phyloP scores from a whole-genome alignment of 2,113 vertebrate genomes.

The Poeciliopsis occidentalis region DNA sequence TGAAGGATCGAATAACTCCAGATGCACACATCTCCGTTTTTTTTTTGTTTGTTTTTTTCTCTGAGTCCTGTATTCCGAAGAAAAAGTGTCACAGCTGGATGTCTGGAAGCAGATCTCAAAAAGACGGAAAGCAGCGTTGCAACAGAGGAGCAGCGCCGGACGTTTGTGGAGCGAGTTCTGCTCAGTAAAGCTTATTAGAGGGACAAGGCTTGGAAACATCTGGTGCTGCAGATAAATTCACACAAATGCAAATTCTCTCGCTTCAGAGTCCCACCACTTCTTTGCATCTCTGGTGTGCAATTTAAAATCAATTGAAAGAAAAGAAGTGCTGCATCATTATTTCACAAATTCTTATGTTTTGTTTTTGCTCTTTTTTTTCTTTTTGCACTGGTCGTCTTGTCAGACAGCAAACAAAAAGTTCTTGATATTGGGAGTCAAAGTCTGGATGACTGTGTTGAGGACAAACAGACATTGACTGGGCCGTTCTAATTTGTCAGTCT shows the following conservation, averaged over 20 bases:
- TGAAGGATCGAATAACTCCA: slow-evolving; percentile 25
- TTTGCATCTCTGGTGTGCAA: too few relatives aligned
- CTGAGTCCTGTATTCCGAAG: slow-evolving; percentile 20
- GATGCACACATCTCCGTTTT: slow-evolving; percentile 17
- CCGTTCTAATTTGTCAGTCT: too few relatives aligned
- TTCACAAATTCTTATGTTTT: neutral
- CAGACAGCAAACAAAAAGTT: neutral
- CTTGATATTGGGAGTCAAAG: neutral
- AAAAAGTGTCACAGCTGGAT: slow-evolving; percentile 12
- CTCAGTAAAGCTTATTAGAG: too few relatives aligned
- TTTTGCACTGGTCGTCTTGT: neutral
- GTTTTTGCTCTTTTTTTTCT: neutral
- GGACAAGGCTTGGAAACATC: too few relatives aligned
- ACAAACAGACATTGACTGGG: neutral
- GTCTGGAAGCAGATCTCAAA: slow-evolving; percentile 13
- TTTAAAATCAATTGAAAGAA: too few relatives aligned
- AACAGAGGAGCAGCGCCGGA: neutral
- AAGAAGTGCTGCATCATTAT: neutral
- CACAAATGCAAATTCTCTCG: too few relatives aligned
- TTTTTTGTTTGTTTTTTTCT: neutral
- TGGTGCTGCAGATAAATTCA: too few relatives aligned
- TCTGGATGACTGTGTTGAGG: neutral
- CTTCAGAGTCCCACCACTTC: too few relatives aligned
- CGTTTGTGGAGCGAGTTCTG: neutral
- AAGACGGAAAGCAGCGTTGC: neutral